Base-by-base conservation (phyloP, 2,797 vertebrate species). In the Notamacropus eugenii region DNA sequence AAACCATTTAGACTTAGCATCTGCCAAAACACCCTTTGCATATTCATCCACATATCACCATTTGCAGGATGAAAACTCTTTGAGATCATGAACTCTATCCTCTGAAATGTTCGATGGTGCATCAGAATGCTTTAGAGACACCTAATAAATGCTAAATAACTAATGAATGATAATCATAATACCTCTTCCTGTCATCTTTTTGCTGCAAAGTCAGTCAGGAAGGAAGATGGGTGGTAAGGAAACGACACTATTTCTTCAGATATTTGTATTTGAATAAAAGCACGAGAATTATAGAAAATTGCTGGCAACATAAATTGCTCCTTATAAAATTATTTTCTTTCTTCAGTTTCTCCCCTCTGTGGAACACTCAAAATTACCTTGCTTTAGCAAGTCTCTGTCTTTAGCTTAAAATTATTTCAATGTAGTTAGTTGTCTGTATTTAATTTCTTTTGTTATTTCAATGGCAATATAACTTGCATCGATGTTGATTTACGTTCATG, bases 201-300 rank as follows among this genome's bases (percentile, higher is more conserved):
- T 95, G 50, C 57, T 90, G 22, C 1, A 9, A 29, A 92, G 62
- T 91, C 2, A 67, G 67, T 96, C 92, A 9, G 74, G 46, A 95
- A 95, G 10, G 58, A 94, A 91, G 40, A 92, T 92, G 5, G 62
- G 11, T 50, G 22, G 24, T 95, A 40, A 96, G 28, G 52, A 95
- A 94, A 91, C 14, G 92, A 96, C 96, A 97, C 55, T 93, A 82
- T 82, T 93, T 96, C 55, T 54, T 95, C 57, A 93, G 91, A 91
- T 92, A 92, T 95, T 90, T 92, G 56, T 92, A 90, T 93, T 96
- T 95, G 57, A 90, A 96, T 55, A 93, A 96, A 96, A 96, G 67
- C 54, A 95, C 28, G 91, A 91, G 57, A 94, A 97, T 95, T 96
- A 96, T 40, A 92, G 93, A 96, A 97, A 95, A 93, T 82, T 93